Evolutionary conservation across 2,113 vertebrate genomes (phyloP), one percentile per base, ranked within the genome.

Genomic region (Setophaga petechia): DNA sequence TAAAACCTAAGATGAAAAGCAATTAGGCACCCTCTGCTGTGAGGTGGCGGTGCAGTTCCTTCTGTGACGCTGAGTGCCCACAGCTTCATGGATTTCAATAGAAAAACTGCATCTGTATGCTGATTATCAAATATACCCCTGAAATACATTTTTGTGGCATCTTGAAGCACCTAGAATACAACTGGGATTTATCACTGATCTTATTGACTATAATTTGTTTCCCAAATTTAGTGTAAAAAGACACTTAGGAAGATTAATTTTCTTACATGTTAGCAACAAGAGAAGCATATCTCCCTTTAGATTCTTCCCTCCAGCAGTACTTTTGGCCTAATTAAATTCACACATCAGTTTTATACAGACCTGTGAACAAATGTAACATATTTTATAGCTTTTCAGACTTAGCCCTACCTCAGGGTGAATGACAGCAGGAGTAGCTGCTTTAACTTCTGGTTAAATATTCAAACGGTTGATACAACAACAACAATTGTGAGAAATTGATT

Each of bases 1-100:
- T 90, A 90, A 96, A 97, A 98, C 96, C 97, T 95, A 84, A 81
- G 31, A 44, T 35, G 58, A 78, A 81, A 74, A 39, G 59, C 78
- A 95, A 95, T 95, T 93, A 95, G 55, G 49, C 23, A 84, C 11
- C 6, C 73, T 90, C 28, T 35, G 49, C 66, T 94, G 57, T 81
- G 86, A 84, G 61, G 58, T 76, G 72, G 71, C 69, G 86, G 41
- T 55, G 47, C 11, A 15, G 43, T 63, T 69, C 44, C 24, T 80
- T 46, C 47, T 7, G 55, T 52, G 68, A 41, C 33, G 10, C 35
- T 62, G 46, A 84, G 31, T 47, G 24, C 41, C 63, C 65, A 59
- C 33, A 75, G 54, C 27, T 67, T 58, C 8, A 16, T 19, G 33
- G 67, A 69, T 46, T 94, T 84, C 58, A 77, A 31, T n/a, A 33